Percentiles rank a stretch among this genome's conserved stretches.
Evolutionary conservation across 2,888 invertebrate species (phyloP).

Genomic region (Magallana nippona): DNA sequence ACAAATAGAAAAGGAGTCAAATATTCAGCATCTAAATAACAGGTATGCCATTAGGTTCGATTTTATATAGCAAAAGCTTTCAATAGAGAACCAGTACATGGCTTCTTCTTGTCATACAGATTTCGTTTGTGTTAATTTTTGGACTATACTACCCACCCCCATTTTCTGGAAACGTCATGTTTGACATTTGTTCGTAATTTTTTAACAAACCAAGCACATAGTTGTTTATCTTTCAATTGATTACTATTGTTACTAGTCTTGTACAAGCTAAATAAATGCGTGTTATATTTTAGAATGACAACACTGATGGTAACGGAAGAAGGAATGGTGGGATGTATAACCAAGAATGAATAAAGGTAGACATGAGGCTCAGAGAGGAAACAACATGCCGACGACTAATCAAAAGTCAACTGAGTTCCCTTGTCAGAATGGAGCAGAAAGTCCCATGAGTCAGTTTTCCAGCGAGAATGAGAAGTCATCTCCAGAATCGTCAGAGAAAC

Average conservation of each 20-base stretch:
- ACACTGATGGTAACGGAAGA: background rate
- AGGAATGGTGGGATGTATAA: constrained; percentile 3
- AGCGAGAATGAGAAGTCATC: constrained; percentile 20
- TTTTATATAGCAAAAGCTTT: background rate
- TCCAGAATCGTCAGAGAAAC: background rate
- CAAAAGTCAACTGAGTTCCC: background rate
- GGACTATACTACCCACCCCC: background rate
- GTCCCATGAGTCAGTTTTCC: constrained; percentile 7
- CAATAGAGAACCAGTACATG: background rate
- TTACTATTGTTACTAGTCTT: no score
- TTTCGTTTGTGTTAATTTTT: background rate
- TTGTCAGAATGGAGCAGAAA: constrained; percentile 15
- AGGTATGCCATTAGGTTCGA: background rate
- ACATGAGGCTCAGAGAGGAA: constrained; percentile 15
- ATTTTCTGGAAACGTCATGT: constrained; percentile 21
- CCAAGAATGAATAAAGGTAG: constrained; percentile 22
- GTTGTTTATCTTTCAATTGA: no score
- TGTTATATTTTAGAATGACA: background rate
- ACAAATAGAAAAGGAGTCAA: constrained; percentile 16
- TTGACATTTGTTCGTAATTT: background rate
- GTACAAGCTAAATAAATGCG: background rate
- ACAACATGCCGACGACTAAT: constrained; percentile 29
- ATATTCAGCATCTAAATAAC: background rate
- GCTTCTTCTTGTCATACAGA: background rate
- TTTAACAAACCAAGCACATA: no score